A percentile compares a stretch with the other conserved stretches of the same genome.
These are phyloP conservation scores for Colius striatus DNA, from an alignment of 2,113 vertebrate genomes.

Conservation along the genomic window DNA sequence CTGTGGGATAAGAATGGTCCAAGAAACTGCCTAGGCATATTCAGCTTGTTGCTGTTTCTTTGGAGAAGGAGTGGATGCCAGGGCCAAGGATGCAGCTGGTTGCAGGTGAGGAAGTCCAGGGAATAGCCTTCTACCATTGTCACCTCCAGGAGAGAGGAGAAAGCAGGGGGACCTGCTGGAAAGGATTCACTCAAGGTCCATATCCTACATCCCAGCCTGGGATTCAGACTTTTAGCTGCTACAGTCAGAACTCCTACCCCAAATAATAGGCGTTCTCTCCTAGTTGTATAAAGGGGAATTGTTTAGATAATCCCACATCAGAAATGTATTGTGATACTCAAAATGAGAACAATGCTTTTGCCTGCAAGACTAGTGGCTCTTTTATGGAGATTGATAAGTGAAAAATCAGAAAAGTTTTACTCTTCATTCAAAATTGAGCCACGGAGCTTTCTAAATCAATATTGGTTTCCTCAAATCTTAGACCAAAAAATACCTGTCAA, in stretches of 20 bases:
- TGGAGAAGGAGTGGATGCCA: background rate
- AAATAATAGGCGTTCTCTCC: background rate
- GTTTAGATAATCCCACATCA: background rate
- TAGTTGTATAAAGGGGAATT: background rate
- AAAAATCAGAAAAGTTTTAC: constrained; percentile 41
- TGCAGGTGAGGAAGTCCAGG: background rate
- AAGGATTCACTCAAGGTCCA: background rate
- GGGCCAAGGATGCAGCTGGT: background rate
- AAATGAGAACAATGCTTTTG: background rate
- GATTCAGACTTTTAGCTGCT: background rate
- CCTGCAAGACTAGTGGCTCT: background rate
- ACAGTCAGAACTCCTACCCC: background rate
- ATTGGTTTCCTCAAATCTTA: constrained; percentile 48
- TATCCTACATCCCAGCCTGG: background rate
- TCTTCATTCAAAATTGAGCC: constrained; percentile 34
- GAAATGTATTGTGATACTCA: background rate
- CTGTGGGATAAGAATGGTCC: background rate
- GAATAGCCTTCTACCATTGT: background rate
- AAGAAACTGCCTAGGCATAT: background rate
- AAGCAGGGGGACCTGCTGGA: background rate
- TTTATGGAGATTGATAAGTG: background rate
- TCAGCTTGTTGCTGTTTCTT: background rate
- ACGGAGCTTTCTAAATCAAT: constrained; percentile 52
- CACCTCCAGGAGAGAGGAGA: background rate
- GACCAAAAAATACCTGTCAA: constrained; percentile 43